phyloP scores from a whole-genome alignment of 2,888 invertebrate genomes.

The Drosophila neoperkinsi region DNA sequence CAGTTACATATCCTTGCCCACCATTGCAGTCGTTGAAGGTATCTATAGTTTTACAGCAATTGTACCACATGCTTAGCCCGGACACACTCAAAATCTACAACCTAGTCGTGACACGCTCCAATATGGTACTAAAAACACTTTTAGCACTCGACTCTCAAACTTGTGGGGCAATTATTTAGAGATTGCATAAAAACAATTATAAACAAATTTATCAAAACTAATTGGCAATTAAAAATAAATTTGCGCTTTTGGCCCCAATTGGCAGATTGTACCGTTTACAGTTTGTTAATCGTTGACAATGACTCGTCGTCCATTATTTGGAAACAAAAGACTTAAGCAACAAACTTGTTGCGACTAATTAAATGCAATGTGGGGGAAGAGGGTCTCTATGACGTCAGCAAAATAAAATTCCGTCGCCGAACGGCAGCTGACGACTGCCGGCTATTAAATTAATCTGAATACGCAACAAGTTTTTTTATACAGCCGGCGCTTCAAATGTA shows the following conservation, averaged over 20 bases:
- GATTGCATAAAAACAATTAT: slow-evolving; percentile 2
- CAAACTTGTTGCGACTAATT: slow-evolving; percentile 62
- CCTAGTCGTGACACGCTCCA: slow-evolving; percentile 23
- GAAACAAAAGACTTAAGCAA: slow-evolving; percentile 77
- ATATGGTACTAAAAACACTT: not conserved
- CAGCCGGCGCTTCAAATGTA: slow-evolving; percentile 59
- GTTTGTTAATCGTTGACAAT: slow-evolving; percentile 20
- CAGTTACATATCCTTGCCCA: not conserved
- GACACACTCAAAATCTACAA: slow-evolving; percentile 11
- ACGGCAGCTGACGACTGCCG: slow-evolving; percentile 10
- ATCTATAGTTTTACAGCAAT: not conserved
- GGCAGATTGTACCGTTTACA: not conserved
- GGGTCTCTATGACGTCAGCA: slow-evolving; percentile 54
- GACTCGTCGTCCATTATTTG: slow-evolving; percentile 2
- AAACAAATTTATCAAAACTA: slow-evolving; percentile 2
- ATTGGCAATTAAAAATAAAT: slow-evolving; percentile 3
- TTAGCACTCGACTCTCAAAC: slow-evolving; percentile 8
- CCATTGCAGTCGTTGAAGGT: not conserved
- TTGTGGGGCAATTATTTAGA: not conserved
- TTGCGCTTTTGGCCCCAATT: not conserved
- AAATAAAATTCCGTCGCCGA: not conserved
- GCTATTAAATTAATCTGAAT: slow-evolving; percentile 21
- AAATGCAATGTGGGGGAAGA: not conserved
- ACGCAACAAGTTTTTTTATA: slow-evolving; percentile 27
- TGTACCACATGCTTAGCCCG: slow-evolving; percentile 18